Base-by-base conservation (phyloP, 1,140 invertebrate genomes). In the Tribolium castaneum region DNA sequence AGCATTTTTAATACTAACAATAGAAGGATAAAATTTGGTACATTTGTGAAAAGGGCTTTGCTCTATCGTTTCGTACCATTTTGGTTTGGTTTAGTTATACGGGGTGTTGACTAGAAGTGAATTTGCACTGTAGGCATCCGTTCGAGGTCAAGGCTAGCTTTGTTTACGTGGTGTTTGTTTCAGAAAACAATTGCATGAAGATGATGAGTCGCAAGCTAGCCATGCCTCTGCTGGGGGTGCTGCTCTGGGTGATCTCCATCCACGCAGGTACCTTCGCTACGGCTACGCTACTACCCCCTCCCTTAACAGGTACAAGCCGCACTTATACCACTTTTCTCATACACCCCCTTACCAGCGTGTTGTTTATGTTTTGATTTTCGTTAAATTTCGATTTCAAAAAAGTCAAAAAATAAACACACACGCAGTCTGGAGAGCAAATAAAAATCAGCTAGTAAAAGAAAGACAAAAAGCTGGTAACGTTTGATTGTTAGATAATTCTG, bases 241-340 rank as follows among this genome's bases (percentile, higher is more conserved):
- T 82, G 30, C 66, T 82, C 16, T 82, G 82, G 80, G 78, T 82
- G 34, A 59, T 82, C 30, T 81, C 78, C 12, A 77, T 81, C 35
- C 82, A 82, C 56, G 72, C 80, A 22, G 77, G 82, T 39, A 80
- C 81, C 39, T 81, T 81, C 71, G 73, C 76, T 50, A 30, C 62
- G 49, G 78, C 78, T 76, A 39, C 74, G 19, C 50, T 76, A 54
- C 56, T 79, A 16, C 59, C 51, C 12, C 54, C 35, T 30, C 51
- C 71, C 1, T 30, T 79, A 34, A 56, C 76, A 70, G 81, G 78
- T 82, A 77, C 76, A 77, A 77, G 76, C 66, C 76, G 76, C 76
- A 77, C 76, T 71, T 77, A 77, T 77, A 77, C 76, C 76, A 70
- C 19, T 10, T 54, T 35, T 34, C n/a, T 75, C 13, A 59, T 34